phyloP scores from a whole-genome alignment of 2,113 vertebrate species.

The Otolemur garnettii region DNA sequence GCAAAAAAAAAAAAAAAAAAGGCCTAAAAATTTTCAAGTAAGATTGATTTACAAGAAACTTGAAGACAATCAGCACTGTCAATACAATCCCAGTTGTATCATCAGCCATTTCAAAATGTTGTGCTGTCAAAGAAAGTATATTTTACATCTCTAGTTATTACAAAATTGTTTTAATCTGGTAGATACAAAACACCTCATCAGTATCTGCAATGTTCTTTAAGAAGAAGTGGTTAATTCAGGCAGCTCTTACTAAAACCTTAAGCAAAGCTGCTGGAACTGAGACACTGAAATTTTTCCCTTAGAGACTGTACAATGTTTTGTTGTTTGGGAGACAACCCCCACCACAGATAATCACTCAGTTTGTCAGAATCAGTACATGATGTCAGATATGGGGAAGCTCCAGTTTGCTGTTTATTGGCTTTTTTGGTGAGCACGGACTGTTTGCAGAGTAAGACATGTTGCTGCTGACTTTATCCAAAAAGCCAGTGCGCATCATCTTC shows the following conservation, averaged over 20 bases:
- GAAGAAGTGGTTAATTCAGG: constrained; percentile 63
- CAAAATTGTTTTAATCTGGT: constrained; percentile 68
- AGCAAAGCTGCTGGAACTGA: constrained; percentile 98
- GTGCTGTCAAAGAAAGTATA: constrained; percentile 59
- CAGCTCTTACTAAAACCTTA: constrained; percentile 79
- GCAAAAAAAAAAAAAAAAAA: constrained; percentile 19
- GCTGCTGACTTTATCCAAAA: constrained; percentile 74
- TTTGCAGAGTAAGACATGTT: constrained; percentile 83
- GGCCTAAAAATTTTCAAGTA: constrained; percentile 54
- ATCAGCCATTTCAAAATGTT: constrained; percentile 55
- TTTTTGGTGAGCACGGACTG: constrained; percentile 85
- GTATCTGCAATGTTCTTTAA: constrained; percentile 55
- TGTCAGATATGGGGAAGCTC: constrained; percentile 84
- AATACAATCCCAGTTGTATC: neutral
- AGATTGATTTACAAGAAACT: constrained; percentile 64
- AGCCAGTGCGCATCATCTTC: neutral
- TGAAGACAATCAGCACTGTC: neutral
- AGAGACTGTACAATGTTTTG: constrained; percentile 97
- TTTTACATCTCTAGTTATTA: constrained; percentile 76
- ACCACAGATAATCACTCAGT: constrained; percentile 96
- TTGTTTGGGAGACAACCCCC: constrained; percentile 92
- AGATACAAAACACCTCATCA: constrained; percentile 77
- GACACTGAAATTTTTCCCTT: constrained; percentile 98
- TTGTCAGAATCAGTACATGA: constrained; percentile 88
- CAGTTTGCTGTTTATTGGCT: constrained; percentile 79